Evolutionary conservation across 2,888 invertebrate species (phyloP).

Genomic region (Cephalotes varians): DNA sequence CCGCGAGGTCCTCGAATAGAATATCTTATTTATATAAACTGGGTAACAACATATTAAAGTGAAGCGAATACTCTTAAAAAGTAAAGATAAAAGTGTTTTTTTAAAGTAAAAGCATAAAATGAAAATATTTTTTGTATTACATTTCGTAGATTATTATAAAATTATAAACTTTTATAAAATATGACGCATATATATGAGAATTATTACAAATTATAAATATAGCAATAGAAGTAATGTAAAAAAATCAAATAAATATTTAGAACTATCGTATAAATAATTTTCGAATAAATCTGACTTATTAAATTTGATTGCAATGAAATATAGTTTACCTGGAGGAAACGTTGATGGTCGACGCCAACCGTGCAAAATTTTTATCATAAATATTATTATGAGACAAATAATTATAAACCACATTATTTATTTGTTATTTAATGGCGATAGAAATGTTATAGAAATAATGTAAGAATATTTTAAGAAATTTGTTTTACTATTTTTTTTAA

Average conservation of each 20-base stretch:
- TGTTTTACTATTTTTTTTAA: neutral
- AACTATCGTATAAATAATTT: neutral
- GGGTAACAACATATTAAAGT: neutral
- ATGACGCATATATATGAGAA: neutral
- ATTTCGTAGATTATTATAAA: neutral
- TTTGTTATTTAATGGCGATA: conserved; percentile 2
- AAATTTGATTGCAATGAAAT: neutral
- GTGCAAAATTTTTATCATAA: conserved; percentile 69
- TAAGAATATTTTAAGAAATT: neutral
- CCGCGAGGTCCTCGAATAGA: conserved; percentile 86
- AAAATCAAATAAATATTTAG: neutral
- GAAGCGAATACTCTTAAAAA: neutral
- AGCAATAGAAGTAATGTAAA: neutral
- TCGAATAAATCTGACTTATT: neutral
- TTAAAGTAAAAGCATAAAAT: neutral
- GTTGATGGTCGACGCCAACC: conserved; percentile 64
- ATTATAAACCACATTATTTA: conserved; percentile 78
- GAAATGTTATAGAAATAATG: neutral
- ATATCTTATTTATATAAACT: conserved; percentile 20
- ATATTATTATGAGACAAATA: conserved; percentile 62
- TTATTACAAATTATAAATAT: neutral
- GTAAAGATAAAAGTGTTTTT: neutral
- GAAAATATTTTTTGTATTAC: neutral
- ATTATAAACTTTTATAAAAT: neutral
- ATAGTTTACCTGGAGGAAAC: conserved; percentile 79